A percentile compares a stretch with the other conserved stretches of the same genome.
phyloP scores from a whole-genome alignment of 2,113 vertebrate species.

The Coptodon bakossiorum region DNA sequence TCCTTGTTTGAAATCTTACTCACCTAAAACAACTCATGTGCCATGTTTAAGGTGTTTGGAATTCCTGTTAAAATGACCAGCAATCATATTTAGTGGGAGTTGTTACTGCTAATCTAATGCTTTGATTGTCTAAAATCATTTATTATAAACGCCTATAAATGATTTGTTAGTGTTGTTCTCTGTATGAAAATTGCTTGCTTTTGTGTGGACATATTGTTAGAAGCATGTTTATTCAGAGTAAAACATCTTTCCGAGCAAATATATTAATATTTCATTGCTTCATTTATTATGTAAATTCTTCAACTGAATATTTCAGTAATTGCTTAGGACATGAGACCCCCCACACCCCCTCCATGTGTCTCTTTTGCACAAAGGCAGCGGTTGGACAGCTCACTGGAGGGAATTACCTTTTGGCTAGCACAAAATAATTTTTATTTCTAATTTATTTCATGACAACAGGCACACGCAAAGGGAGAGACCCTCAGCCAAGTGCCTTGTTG shows the following conservation, averaged over 20 bases:
- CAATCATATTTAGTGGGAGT: background rate
- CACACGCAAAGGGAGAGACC: conserved; percentile 64
- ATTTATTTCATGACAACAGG: conserved; percentile 66
- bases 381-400: conserved; percentile 68
- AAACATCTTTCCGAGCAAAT: conserved; percentile 61
- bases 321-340: conserved; percentile 53
- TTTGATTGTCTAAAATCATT: background rate
- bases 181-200: background rate
- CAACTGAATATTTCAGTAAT: conserved; percentile 69
- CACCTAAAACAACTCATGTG: background rate
- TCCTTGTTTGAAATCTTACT: background rate
- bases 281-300: conserved; percentile 74
- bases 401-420: conserved; percentile 73
- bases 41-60: background rate
- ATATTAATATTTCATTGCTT: conserved; percentile 69
- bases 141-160: background rate
- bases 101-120: background rate
- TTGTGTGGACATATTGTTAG: conserved; percentile 27
- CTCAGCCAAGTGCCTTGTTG: conserved; percentile 87
- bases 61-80: background rate
- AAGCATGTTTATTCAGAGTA: conserved; percentile 34
- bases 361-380: conserved; percentile 63
- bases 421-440: conserved; percentile 72
- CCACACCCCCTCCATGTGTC: conserved; percentile 60
- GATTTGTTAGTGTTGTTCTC: background rate